Evolutionary conservation across 2,113 vertebrate genomes (phyloP).

Genomic region (Gobiocypris rarus): DNA sequence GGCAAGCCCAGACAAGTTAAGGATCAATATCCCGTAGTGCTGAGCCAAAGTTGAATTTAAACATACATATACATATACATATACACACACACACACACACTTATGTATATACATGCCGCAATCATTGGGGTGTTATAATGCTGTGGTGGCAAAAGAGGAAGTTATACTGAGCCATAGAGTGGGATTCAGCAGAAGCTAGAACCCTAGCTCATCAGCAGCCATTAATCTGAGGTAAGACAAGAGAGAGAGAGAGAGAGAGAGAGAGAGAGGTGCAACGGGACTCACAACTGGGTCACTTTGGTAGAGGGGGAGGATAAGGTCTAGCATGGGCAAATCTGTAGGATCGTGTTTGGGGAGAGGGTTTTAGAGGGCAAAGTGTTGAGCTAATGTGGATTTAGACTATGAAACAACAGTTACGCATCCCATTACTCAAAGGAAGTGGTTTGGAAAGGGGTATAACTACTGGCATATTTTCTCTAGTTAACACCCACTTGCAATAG

Average conservation of each 20-base stretch:
- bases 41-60: not conserved
- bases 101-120: not conserved
- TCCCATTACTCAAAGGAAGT: constrained; percentile 14
- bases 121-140: constrained; percentile 18
- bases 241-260: not conserved
- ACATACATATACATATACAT: too few species aligned
- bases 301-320: constrained; percentile 71
- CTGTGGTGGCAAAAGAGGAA: constrained; percentile 45
- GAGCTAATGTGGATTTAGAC: constrained; percentile 48
- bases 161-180: constrained; percentile 38
- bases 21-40: constrained; percentile 30
- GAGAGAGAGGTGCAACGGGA: constrained; percentile 47
- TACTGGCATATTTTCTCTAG: not conserved
- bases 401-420: constrained; percentile 35
- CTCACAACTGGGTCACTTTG: constrained; percentile 78
- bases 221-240: constrained; percentile 84
- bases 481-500: not conserved
- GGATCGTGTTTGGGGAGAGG: constrained; percentile 35
- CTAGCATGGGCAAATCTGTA: constrained; percentile 61
- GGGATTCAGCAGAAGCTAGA: constrained; percentile 50
- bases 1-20: constrained; percentile 19
- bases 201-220: constrained; percentile 72
- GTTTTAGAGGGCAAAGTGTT: constrained; percentile 49
- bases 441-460: not conserved
- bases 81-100: too few species aligned